Percentiles rank a stretch among this genome's conserved stretches.
Conservation (phyloP, 2,797 vertebrate species). For the Atherinosoma microstoma region DNA sequence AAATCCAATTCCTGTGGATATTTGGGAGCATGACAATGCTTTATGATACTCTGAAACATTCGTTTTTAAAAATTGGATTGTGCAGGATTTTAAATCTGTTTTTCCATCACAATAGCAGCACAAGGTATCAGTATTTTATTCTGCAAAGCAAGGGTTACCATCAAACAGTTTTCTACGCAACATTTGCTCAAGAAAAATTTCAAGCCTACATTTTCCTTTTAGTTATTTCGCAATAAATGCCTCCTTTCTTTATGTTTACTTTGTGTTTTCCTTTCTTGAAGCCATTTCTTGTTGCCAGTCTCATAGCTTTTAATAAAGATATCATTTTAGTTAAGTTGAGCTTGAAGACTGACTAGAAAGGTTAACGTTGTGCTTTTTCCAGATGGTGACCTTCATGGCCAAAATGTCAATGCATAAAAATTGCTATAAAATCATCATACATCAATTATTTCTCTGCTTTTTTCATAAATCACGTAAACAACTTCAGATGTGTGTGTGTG, state of each 20-base stretch:
- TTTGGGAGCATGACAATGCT: slow-evolving; percentile 47
- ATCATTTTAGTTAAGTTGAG: too few species aligned
- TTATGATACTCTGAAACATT: slow-evolving; percentile 54
- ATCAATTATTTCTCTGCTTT: too few species aligned
- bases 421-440: too few species aligned
- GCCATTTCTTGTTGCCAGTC: background rate
- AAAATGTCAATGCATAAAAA: too few species aligned
- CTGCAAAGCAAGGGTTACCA: background rate
- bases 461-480: too few species aligned
- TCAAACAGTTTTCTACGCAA: background rate
- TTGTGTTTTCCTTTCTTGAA: background rate
- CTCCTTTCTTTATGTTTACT: background rate
- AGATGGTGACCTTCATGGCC: too few species aligned
- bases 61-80: slow-evolving; percentile 45
- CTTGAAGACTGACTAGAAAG: too few species aligned
- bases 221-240: background rate
- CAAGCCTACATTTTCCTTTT: background rate
- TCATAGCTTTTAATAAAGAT: too few species aligned
- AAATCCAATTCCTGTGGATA: slow-evolving; percentile 69
- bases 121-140: slow-evolving; percentile 1
- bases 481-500: too few species aligned
- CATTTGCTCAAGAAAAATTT: background rate
- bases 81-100: slow-evolving; percentile 21
- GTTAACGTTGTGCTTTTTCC: too few species aligned
- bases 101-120: slow-evolving; percentile 23